Percentiles rank a stretch among this genome's conserved stretches.
Conservation (phyloP, 2,888 invertebrate genomes). For the Drosophila prostipennis region DNA sequence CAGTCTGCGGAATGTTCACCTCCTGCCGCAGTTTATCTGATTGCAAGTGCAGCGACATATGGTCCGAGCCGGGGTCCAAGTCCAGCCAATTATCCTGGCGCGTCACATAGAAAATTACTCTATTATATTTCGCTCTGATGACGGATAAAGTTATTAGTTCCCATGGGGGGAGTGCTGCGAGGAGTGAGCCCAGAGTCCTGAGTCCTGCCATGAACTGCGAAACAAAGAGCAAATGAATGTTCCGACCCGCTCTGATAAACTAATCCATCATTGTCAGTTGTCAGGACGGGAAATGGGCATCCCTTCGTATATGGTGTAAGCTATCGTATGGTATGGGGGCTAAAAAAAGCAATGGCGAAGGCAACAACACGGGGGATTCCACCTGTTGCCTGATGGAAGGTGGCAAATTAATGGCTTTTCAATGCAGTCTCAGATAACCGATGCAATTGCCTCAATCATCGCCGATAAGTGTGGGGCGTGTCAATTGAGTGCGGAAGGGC, state of each 20-base stretch:
- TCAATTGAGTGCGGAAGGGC: constrained; percentile 15
- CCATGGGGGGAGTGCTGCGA: constrained; percentile 36
- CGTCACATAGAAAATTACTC: constrained; percentile 69
- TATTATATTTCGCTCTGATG: constrained; percentile 62
- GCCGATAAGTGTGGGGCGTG: constrained; percentile 26
- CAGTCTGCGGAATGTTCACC: background rate
- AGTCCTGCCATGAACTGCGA: constrained; percentile 21
- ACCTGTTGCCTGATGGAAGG: constrained; percentile 30
- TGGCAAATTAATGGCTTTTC: constrained; percentile 38
- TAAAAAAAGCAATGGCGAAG: background rate
- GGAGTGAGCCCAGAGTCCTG: too few relatives aligned
- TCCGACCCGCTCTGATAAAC: constrained; percentile 44
- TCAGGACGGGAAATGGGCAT: constrained; percentile 27
- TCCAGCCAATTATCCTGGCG: constrained; percentile 62
- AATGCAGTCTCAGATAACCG: constrained; percentile 25
- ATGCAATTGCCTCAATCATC: constrained; percentile 36
- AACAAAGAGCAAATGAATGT: constrained; percentile 61
- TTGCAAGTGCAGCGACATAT: constrained; percentile 75
- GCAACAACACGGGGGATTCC: background rate
- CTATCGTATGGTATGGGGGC: background rate
- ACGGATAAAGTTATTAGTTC: constrained; percentile 70
- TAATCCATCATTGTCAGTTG: constrained; percentile 70
- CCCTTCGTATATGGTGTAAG: background rate
- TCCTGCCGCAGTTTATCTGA: constrained; percentile 46
- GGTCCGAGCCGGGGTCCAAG: constrained; percentile 50